Conservation (phyloP, 2,888 invertebrate species). For the Plebejus argus region DNA sequence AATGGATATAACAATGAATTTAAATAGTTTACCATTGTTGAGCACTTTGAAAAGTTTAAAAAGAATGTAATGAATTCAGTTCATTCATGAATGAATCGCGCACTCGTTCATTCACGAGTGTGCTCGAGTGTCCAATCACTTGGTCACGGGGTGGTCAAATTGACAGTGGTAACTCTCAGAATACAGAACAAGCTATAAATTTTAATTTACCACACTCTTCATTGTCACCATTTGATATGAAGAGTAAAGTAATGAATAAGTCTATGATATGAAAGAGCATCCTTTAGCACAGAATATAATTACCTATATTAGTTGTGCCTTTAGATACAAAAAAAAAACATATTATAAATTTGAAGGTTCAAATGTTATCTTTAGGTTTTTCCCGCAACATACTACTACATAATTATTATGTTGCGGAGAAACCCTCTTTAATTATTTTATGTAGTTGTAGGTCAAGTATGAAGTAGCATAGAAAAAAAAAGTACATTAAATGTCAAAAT, state of each 20-base stretch:
- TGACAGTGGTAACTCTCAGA: neutral
- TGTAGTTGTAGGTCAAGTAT: neutral
- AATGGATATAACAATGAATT: constrained; percentile 21
- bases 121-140: constrained; percentile 21
- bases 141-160: constrained; percentile 21
- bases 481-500: too few species aligned
- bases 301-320: too few species aligned
- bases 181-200: too few species aligned
- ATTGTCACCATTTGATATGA: neutral
- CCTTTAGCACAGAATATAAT: too few species aligned
- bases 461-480: neutral
- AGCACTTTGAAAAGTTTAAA: neutral
- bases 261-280: neutral
- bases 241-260: neutral
- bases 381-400: neutral
- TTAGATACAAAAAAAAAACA: neutral
- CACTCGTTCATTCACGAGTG: constrained; percentile 26
- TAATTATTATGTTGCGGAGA: neutral
- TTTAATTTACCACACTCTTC: neutral
- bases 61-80: constrained; percentile 16
- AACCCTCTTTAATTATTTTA: neutral
- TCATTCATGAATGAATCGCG: constrained; percentile 15
- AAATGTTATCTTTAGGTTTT: neutral
- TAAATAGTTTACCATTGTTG: neutral
- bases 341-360: neutral